Evolutionary conservation across 23 tunicate species (phyloP).

Genomic region (Clavelina lepadiformis): DNA sequence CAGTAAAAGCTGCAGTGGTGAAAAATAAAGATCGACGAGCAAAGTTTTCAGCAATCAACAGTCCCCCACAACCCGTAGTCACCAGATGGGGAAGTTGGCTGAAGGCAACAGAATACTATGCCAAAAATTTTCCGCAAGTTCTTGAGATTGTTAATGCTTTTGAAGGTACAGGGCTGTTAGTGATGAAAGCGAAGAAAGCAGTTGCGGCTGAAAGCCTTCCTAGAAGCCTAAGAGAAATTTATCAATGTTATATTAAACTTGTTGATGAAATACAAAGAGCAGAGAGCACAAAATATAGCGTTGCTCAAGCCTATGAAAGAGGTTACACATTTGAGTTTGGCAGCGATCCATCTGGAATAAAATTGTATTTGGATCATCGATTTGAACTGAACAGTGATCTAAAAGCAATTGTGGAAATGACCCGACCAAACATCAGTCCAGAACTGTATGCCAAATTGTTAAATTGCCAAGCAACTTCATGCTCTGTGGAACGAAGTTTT

Average conservation of each 20-base stretch:
- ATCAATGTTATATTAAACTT: constrained; percentile 8
- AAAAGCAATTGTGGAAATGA: constrained; percentile 18
- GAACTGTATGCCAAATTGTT: constrained; percentile 26
- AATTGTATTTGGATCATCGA: constrained; percentile 6
- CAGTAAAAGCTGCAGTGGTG: constrained; percentile 26
- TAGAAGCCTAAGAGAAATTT: constrained; percentile 11
- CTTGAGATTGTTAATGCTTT: constrained; percentile 18
- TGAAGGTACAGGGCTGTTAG: constrained; percentile 19
- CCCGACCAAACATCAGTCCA: constrained; percentile 21
- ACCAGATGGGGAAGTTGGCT: constrained; percentile 38
- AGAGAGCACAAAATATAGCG: constrained; percentile 23
- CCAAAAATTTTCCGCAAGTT: constrained; percentile 22
- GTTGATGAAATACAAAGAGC: constrained; percentile 4
- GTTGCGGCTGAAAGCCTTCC: constrained; percentile 9
- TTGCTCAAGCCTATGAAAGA: constrained; percentile 16
- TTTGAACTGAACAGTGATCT: constrained; percentile 3
- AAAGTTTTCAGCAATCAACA: constrained; percentile 6
- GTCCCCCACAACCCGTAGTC: constrained; percentile 35
- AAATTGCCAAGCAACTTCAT: constrained; percentile 23
- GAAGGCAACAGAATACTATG: constrained; percentile 27
- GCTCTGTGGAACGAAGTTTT: constrained; percentile 17
- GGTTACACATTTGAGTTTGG: constrained; percentile 16
- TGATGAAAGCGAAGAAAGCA: constrained; percentile 18
- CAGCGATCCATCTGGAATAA: constrained; percentile 13
- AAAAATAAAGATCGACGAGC: constrained; percentile 15